Conservation (phyloP, 2,888 invertebrate genomes). For the Arge pagana region DNA sequence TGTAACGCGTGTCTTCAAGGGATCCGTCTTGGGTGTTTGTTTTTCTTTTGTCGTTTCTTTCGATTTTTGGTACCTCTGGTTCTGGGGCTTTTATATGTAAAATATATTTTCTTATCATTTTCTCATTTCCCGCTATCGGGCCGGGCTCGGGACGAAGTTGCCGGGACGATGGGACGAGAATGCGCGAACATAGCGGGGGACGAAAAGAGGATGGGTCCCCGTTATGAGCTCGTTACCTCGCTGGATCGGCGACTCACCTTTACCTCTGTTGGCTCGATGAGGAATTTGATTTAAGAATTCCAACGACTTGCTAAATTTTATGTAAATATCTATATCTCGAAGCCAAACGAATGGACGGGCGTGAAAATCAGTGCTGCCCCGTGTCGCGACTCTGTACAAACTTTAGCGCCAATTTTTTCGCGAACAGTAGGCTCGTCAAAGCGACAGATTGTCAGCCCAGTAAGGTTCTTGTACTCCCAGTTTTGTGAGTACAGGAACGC, state of each 20-base stretch:
- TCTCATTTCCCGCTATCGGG: conserved; percentile 42
- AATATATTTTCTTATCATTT: conserved; percentile 40
- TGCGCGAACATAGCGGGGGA: not conserved
- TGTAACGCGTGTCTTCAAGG: too few relatives aligned
- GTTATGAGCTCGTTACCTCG: conserved; percentile 20
- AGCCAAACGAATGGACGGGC: not conserved
- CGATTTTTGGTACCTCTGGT: too few relatives aligned
- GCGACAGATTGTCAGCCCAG: too few relatives aligned
- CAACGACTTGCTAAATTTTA: conserved; percentile 39
- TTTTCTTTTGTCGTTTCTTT: too few relatives aligned
- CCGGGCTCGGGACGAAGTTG: conserved; percentile 6
- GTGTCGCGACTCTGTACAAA: too few relatives aligned
- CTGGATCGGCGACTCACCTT: conserved; percentile 36
- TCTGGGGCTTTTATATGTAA: conserved; percentile 24
- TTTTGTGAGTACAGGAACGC: too few relatives aligned
- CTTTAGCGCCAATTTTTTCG: too few relatives aligned
- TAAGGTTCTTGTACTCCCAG: too few relatives aligned
- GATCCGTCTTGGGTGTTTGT: too few relatives aligned
- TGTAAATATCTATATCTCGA: conserved; percentile 20
- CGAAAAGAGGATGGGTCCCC: conserved; percentile 13
- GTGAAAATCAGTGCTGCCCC: too few relatives aligned
- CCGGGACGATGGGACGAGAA: not conserved
- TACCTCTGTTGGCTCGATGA: conserved; percentile 44
- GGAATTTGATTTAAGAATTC: conserved; percentile 55
- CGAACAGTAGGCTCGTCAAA: too few relatives aligned